These are phyloP conservation scores for Datnioides undecimradiatus DNA, from an alignment of 2,113 vertebrate species.

Conservation along the genomic window DNA sequence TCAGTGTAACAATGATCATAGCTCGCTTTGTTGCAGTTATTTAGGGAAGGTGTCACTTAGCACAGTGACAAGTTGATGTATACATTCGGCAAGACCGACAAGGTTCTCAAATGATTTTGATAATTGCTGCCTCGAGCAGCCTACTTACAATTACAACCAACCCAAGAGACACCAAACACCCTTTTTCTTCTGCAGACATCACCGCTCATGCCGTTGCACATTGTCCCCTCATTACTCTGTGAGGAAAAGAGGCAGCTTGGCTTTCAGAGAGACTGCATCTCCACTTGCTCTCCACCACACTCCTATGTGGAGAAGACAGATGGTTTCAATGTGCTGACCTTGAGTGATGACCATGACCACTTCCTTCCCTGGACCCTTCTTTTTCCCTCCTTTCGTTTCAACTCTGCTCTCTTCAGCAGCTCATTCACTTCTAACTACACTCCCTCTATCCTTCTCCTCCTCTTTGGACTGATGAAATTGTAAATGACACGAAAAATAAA, in stretches of 20 bases:
- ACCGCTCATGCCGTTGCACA: not conserved
- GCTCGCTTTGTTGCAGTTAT: not conserved
- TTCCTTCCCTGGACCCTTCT: not conserved
- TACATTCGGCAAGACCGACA: not conserved
- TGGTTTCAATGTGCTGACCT: slow-evolving; percentile 5
- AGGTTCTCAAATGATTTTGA: not conserved
- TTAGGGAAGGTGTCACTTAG: not conserved
- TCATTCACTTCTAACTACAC: not conserved
- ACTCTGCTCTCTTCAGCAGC: not conserved
- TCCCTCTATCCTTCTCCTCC: not conserved
- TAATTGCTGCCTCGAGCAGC: not conserved
- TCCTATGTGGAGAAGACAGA: not conserved
- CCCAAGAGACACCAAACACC: too few relatives aligned
- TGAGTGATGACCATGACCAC: slow-evolving; percentile 19
- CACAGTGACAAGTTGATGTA: not conserved
- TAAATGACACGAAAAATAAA: not conserved
- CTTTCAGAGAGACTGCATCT: not conserved
- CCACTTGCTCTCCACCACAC: not conserved
- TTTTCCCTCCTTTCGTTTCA: not conserved
- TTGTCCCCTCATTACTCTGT: not conserved
- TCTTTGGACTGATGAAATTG: not conserved
- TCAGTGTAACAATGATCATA: not conserved
- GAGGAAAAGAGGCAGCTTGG: not conserved
- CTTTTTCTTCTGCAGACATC: not conserved
- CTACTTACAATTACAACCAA: not conserved